Evolutionary conservation across 2,113 vertebrate genomes (phyloP), one percentile per base, ranked within the genome.

Genomic region (Carlito syrichta): DNA sequence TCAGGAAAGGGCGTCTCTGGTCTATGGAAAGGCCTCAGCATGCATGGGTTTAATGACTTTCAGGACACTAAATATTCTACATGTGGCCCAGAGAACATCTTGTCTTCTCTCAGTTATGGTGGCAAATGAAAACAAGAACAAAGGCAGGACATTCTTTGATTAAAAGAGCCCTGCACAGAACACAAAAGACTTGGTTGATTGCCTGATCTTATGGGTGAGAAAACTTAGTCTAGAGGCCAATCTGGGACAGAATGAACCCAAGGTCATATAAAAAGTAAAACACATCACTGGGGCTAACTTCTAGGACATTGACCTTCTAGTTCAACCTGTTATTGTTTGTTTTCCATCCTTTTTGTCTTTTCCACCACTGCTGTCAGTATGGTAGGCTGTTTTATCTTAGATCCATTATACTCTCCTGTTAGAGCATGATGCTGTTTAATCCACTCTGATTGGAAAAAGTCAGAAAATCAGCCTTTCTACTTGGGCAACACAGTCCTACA

Each of bases 111-210:
- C 89, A 12, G 68, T 83, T 50, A n/a, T 19, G 25, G 35, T 40
- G 43, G 62, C 48, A 62, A 79, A 78, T 71, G 73, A 78, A 90
- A 69, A 74, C 60, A 86, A 43, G 22, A 84, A 60, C 22, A 77
- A 84, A 62, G 45, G 30, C 60, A 48, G 17, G n/a, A 11, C 27
- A 20, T 27, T 92, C 54, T 86, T 63, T 74, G 73, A 71, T 11
- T 32, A 23, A 62, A 92, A 25, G 62, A 69, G 6, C 13, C 35
- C 50, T 79, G 43, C 48, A 63, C 12, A 74, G 43, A 83, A 54
- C 8, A 17, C 20, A 56, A 50, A 76, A 58, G 45, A 68, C 66
- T 58, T 94, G 62, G 81, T 56, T 52, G 63, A 74, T 19, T 66
- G 43, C 0, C 66, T 71, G 52, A 78, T 45, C 52, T 40, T 82